Conservation (phyloP, 2,888 invertebrate species). For the Nephrotoma guestfalica region DNA sequence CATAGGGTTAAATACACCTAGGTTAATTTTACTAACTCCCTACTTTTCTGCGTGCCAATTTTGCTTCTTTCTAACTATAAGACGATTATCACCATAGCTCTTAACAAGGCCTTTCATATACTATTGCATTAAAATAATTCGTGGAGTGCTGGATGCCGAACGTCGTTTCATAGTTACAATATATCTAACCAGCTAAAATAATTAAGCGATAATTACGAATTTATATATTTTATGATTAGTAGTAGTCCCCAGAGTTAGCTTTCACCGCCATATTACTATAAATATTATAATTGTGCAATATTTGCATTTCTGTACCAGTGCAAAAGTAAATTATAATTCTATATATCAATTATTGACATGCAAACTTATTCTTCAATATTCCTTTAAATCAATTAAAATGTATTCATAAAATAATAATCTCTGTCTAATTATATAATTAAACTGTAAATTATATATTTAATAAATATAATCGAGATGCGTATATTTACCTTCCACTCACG, state of each 20-base stretch:
- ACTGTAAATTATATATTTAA: not conserved
- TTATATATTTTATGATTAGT: not conserved
- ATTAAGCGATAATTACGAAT: not conserved
- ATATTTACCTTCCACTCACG: slow-evolving; percentile 51
- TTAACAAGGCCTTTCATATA: no score
- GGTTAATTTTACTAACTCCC: no score
- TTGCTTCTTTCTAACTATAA: no score
- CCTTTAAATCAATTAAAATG: not conserved
- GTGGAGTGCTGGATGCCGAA: no score
- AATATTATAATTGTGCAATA: not conserved
- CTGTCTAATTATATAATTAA: not conserved
- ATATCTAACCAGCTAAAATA: not conserved
- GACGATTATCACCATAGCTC: no score
- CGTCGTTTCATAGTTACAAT: no score
- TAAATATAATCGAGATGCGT: not conserved
- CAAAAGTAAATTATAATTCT: not conserved
- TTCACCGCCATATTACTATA: not conserved
- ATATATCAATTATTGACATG: not conserved
- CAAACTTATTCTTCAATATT: not conserved
- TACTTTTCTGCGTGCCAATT: no score
- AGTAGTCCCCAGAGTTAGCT: not conserved
- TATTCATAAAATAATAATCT: not conserved
- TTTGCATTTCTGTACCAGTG: not conserved
- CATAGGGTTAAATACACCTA: no score
- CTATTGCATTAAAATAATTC: no score